phyloP scores from a whole-genome alignment of 2,888 invertebrate genomes.

The Trachelus iudaicus region DNA sequence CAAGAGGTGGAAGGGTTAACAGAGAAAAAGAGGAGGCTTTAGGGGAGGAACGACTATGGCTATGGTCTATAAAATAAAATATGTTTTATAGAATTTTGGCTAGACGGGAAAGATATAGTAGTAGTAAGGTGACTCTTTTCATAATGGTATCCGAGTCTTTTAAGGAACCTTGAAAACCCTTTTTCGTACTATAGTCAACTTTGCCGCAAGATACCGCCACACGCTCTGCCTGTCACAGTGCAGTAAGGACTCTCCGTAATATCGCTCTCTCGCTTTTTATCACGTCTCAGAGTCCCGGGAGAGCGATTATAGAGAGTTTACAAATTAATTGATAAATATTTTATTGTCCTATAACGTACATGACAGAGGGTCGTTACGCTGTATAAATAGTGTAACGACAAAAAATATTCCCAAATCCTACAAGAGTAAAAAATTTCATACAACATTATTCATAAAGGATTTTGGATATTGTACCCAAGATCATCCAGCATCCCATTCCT shows the following conservation, averaged over 20 bases:
- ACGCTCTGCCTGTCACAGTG: too few relatives aligned
- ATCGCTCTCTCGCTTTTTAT: too few relatives aligned
- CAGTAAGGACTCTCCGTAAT: too few relatives aligned
- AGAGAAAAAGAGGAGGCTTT: neutral
- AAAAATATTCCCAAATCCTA: neutral
- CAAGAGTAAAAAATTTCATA: neutral
- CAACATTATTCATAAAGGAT: neutral
- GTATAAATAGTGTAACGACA: too few relatives aligned
- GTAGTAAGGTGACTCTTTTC: neutral
- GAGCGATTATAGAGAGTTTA: too few relatives aligned
- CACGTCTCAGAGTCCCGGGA: too few relatives aligned
- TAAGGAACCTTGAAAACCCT: neutral
- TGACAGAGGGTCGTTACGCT: neutral
- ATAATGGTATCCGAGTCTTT: neutral
- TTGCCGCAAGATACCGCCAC: too few relatives aligned
- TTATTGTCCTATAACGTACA: neutral
- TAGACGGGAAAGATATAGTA: neutral
- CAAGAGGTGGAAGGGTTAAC: neutral
- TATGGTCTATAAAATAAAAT: neutral
- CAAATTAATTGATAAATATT: too few relatives aligned
- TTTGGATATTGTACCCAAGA: neutral
- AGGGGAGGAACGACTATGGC: neutral
- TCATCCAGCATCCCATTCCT: neutral
- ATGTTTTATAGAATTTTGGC: neutral
- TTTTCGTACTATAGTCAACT: neutral